Conservation (phyloP, 1,140 invertebrate species). For the Formica selysi region DNA sequence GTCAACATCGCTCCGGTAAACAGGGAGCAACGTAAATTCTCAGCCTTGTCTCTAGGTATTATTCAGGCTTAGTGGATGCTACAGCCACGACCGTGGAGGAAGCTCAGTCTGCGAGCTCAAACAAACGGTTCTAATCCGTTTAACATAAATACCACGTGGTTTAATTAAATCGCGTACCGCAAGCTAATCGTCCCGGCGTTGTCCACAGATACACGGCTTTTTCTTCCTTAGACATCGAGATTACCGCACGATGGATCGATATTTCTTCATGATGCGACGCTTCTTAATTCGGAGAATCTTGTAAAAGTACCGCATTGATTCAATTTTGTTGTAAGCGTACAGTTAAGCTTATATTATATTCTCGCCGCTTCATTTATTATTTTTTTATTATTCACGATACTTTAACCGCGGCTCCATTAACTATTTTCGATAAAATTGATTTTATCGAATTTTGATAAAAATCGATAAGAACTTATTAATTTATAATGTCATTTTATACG, state of each 20-base stretch:
- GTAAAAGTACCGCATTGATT: not conserved
- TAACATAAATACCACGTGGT: conserved; percentile 78
- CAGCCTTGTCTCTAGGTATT: conserved; percentile 75
- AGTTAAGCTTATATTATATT: not conserved
- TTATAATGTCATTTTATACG: conserved; percentile 25
- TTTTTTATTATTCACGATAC: conserved; percentile 12
- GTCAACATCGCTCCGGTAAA: conserved; percentile 62
- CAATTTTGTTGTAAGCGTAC: not conserved
- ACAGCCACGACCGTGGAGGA: conserved; percentile 60
- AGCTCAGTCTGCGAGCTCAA: conserved; percentile 69
- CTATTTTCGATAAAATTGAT: not conserved
- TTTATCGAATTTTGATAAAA: not conserved
- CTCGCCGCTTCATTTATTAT: not conserved
- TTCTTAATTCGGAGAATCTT: not conserved
- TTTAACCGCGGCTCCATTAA: conserved; percentile 2
- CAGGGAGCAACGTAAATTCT: conserved; percentile 74
- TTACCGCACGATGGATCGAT: conserved; percentile 42
- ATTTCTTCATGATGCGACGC: not conserved
- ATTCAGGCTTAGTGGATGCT: conserved; percentile 77
- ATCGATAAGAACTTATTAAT: conserved; percentile 51
- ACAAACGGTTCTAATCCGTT: conserved; percentile 81
- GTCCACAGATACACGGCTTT: conserved; percentile 24
- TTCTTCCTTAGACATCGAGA: conserved; percentile 41
- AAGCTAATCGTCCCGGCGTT: conserved; percentile 54
- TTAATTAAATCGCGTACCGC: conserved; percentile 77